phyloP scores from a whole-genome alignment of 2,888 invertebrate genomes.

The Lasioglossum calceatum region DNA sequence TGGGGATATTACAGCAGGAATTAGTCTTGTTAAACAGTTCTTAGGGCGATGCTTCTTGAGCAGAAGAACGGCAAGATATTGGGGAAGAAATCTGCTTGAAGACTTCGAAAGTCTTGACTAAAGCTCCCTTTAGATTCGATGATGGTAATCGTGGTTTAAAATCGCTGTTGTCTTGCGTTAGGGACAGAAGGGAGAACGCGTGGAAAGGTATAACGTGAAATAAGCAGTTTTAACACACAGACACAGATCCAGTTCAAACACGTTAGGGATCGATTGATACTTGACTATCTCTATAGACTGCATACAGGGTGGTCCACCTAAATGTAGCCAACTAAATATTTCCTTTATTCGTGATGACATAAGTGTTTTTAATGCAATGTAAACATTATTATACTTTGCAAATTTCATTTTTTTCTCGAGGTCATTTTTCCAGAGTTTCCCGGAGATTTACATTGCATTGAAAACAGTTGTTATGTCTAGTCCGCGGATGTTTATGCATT shows the following conservation, averaged over 20 bases:
- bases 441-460: too few relatives aligned
- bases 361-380: too few relatives aligned
- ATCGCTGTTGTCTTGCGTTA: background rate
- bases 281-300: too few relatives aligned
- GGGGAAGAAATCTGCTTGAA: background rate
- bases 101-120: background rate
- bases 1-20: background rate
- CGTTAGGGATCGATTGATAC: background rate
- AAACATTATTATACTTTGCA: too few relatives aligned
- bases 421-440: too few relatives aligned
- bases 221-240: conserved; percentile 2
- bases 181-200: background rate
- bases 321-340: too few relatives aligned
- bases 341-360: too few relatives aligned
- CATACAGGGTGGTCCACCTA: too few relatives aligned
- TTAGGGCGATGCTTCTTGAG: background rate
- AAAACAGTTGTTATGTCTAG: too few relatives aligned
- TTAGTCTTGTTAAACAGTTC: conserved; percentile 11
- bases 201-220: background rate
- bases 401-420: too few relatives aligned
- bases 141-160: conserved; percentile 15
- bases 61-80: background rate
- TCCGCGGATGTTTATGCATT: too few relatives aligned
- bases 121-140: conserved; percentile 15
- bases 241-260: background rate